Evolutionary conservation across 2,113 vertebrate species (phyloP).

Genomic region (Sminthopsis crassicaudata): DNA sequence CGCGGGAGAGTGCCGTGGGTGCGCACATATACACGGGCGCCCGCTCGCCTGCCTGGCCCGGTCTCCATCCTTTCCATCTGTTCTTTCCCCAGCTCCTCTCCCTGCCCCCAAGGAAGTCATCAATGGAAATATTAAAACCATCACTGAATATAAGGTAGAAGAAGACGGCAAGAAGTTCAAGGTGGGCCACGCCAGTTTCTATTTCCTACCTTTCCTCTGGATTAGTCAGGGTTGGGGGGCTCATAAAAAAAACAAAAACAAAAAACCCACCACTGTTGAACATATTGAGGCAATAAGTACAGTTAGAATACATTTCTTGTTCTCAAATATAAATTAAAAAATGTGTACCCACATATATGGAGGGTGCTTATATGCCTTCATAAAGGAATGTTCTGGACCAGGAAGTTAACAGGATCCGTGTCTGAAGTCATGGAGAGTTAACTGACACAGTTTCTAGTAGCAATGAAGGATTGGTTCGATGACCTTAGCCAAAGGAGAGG

Average conservation of each 20-base stretch:
- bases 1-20: too few species aligned
- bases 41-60: too few species aligned
- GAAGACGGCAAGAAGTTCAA: conserved; percentile 95
- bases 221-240: neutral
- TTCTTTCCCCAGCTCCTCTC: conserved; percentile 82
- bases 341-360: too few species aligned
- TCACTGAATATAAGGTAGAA: conserved; percentile 95
- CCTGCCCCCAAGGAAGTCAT: conserved; percentile 92
- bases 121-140: conserved; percentile 95
- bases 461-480: neutral
- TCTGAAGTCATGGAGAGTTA: neutral
- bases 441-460: neutral
- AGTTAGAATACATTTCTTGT: neutral
- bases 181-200: conserved; percentile 79
- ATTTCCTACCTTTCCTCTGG: neutral
- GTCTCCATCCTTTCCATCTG: neutral
- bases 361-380: neutral
- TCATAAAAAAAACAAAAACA: neutral
- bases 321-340: neutral
- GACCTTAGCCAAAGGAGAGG: neutral
- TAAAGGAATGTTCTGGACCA: neutral
- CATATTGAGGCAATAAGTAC: neutral
- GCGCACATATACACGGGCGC: too few species aligned
- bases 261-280: neutral
- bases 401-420: neutral